A percentile compares a stretch with the other conserved stretches of the same genome.
Evolutionary conservation across 2,797 vertebrate species (phyloP).

Genomic region (Hydrophis major): DNA sequence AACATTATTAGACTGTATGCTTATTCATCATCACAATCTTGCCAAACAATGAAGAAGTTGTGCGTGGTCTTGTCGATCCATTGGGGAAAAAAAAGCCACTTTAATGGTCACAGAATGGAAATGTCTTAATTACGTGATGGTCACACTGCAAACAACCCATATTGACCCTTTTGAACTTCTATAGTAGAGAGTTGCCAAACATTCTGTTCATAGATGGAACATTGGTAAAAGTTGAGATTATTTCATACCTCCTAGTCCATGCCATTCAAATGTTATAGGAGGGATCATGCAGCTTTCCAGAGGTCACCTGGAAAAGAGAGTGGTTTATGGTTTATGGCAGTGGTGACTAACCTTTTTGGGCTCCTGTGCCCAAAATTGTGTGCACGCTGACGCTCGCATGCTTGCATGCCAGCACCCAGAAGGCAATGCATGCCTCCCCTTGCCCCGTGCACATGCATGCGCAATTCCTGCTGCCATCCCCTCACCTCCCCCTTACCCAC

Average conservation of each 20-base stretch:
- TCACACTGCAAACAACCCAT: neutral
- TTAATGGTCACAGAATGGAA: neutral
- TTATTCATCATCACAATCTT: neutral
- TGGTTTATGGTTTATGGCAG: neutral
- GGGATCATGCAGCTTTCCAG: neutral
- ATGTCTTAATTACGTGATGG: neutral
- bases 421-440: no score
- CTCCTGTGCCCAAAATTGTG: no score
- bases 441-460: no score
- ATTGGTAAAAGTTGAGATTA: neutral
- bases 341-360: no score
- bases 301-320: neutral
- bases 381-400: no score
- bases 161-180: neutral
- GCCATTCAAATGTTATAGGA: neutral
- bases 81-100: neutral
- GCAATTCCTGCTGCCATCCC: no score
- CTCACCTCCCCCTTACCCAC: no score
- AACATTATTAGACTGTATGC: neutral
- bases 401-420: no score
- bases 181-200: neutral
- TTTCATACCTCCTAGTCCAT: neutral
- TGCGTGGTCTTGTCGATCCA: neutral
- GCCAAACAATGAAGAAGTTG: neutral
- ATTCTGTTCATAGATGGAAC: neutral